Evolutionary conservation across 2,113 vertebrate species (phyloP).

Genomic region (Lepus timidus): DNA sequence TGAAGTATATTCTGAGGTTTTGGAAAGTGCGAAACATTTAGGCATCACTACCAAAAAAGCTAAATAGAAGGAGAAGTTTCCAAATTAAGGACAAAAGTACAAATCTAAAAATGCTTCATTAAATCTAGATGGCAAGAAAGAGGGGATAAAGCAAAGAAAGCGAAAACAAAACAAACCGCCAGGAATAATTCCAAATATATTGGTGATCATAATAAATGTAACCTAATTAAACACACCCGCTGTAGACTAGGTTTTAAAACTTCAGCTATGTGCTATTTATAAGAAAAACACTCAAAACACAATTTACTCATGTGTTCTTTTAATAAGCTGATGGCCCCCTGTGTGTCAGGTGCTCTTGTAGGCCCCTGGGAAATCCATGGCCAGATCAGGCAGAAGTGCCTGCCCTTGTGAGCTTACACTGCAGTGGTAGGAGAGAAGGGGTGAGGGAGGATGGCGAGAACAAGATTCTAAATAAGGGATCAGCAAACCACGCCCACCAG

Average conservation of each 20-base stretch:
- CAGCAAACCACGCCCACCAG: not conserved
- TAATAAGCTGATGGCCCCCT: not conserved
- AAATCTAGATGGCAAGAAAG: not conserved
- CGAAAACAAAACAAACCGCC: not conserved
- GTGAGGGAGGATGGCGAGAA: not conserved
- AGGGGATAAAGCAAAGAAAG: not conserved
- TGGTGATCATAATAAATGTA: slow-evolving; percentile 19
- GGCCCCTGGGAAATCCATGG: not conserved
- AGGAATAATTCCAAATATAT: slow-evolving; percentile 46
- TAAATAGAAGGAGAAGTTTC: slow-evolving; percentile 31
- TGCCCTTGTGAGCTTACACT: not conserved
- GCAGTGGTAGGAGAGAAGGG: not conserved
- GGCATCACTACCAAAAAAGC: not conserved
- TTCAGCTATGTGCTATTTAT: not conserved
- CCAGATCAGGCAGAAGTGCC: not conserved
- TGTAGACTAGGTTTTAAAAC: not conserved
- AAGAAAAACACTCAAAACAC: not conserved
- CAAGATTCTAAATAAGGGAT: not conserved
- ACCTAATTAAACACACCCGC: slow-evolving; percentile 3
- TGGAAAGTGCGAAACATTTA: not conserved
- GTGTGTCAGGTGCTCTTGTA: not conserved
- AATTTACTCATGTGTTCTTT: not conserved
- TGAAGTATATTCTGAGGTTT: not conserved
- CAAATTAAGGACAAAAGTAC: slow-evolving; percentile 8
- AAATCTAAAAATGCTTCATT: not conserved